Evolutionary conservation across 35 echinoderm and acorn worm species (phyloP).

Genomic region (Holothuria glaberrima): DNA sequence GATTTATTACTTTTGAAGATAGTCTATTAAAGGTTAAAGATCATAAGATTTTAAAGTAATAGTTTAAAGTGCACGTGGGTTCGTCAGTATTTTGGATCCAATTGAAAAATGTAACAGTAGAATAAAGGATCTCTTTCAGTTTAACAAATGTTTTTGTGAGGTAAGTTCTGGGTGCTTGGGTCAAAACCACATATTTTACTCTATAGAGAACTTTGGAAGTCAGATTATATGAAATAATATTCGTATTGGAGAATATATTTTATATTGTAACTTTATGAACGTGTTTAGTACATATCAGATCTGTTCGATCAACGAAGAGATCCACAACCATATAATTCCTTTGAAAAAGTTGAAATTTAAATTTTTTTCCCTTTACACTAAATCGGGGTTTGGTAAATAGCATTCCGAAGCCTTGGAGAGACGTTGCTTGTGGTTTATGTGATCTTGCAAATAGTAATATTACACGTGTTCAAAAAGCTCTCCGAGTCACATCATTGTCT

Average conservation of each 20-base stretch:
- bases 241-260: background rate
- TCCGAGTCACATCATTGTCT: constrained; percentile 6
- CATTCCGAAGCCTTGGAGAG: background rate
- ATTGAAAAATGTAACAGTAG: no score
- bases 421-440: background rate
- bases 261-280: background rate
- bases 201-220: background rate
- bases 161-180: background rate
- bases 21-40: no score
- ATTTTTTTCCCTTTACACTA: background rate
- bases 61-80: no score
- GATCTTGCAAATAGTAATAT: background rate
- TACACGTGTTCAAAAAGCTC: background rate
- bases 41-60: no score
- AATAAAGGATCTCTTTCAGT: background rate
- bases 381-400: background rate
- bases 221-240: constrained; percentile 8
- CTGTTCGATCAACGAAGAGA: background rate
- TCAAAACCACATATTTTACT: background rate
- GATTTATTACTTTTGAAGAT: no score
- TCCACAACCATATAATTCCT: background rate
- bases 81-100: no score
- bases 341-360: background rate
- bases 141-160: background rate
- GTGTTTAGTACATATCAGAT: background rate